Percentiles rank a stretch among this genome's conserved stretches.
phyloP scores from a whole-genome alignment of 2,797 vertebrate genomes.

The Erpetoichthys calabaricus region DNA sequence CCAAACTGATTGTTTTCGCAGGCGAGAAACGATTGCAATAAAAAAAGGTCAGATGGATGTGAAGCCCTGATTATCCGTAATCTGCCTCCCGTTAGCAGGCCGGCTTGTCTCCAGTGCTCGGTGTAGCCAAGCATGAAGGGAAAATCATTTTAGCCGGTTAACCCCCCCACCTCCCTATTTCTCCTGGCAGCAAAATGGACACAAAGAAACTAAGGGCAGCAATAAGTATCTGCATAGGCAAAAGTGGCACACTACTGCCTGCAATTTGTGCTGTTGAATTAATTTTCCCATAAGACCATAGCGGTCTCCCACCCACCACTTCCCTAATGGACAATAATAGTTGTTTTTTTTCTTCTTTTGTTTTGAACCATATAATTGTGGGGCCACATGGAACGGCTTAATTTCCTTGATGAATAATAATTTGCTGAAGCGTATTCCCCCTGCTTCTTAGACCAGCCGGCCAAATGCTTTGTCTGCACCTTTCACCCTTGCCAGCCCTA shows the following conservation, averaged over 20 bases:
- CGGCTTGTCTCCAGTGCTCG: constrained; percentile 76
- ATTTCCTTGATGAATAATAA: constrained; percentile 35
- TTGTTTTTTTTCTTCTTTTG: not conserved
- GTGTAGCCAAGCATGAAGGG: constrained; percentile 87
- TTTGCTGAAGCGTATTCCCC: constrained; percentile 32
- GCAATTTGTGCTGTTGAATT: not conserved
- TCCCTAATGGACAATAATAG: not conserved
- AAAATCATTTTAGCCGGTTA: constrained; percentile 84
- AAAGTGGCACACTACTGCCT: not conserved
- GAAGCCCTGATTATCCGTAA: constrained; percentile 83
- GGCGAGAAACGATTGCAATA: constrained; percentile 41
- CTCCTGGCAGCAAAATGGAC: not conserved
- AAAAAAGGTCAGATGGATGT: constrained; percentile 83
- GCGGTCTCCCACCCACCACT: not conserved
- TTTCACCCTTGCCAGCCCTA: constrained; percentile 25
- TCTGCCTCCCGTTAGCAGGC: constrained; percentile 78
- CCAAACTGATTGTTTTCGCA: constrained; percentile 42
- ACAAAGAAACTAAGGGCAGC: not conserved
- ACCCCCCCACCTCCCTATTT: not conserved
- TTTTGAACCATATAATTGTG: constrained; percentile 1
- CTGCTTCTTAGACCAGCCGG: constrained; percentile 35
- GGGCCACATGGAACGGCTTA: constrained; percentile 14
- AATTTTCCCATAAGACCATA: not conserved
- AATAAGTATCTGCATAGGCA: too few relatives aligned
- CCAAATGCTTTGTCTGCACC: constrained; percentile 37